Conservation (phyloP, 2,113 vertebrate species). For the Sapayoa aenigma region DNA sequence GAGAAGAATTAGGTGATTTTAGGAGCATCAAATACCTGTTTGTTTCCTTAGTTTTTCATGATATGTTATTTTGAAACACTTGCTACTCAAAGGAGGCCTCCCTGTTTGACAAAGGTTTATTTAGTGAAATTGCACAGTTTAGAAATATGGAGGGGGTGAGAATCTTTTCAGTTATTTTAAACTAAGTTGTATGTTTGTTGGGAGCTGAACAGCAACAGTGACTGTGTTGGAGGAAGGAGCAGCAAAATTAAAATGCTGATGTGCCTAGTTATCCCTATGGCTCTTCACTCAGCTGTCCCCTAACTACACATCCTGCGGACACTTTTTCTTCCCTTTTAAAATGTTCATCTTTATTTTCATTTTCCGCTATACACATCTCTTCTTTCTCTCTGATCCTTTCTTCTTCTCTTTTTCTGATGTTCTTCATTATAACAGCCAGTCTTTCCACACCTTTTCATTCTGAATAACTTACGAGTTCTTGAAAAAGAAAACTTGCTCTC, state of each 20-base stretch:
- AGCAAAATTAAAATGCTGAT: background rate
- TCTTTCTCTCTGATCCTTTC: background rate
- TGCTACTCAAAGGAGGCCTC: background rate
- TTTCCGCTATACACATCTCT: background rate
- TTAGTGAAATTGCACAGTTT: background rate
- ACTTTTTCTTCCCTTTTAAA: background rate
- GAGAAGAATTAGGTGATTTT: background rate
- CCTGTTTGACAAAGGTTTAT: background rate
- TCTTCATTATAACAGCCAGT: background rate
- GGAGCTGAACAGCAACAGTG: background rate
- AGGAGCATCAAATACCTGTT: background rate
- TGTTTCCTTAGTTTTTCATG: background rate
- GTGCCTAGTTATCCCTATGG: background rate
- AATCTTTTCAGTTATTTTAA: background rate
- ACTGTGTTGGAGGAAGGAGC: background rate
- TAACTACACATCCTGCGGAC: background rate
- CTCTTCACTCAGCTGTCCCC: background rate
- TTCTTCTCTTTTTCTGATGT: background rate
- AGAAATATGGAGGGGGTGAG: background rate
- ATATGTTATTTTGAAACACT: background rate
- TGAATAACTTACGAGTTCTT: background rate
- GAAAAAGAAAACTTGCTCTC: background rate
- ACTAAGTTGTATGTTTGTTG: background rate
- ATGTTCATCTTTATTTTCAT: background rate
- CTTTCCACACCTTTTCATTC: background rate